phyloP scores from a whole-genome alignment of 2,888 invertebrate genomes.

The Entomobrya proxima region DNA sequence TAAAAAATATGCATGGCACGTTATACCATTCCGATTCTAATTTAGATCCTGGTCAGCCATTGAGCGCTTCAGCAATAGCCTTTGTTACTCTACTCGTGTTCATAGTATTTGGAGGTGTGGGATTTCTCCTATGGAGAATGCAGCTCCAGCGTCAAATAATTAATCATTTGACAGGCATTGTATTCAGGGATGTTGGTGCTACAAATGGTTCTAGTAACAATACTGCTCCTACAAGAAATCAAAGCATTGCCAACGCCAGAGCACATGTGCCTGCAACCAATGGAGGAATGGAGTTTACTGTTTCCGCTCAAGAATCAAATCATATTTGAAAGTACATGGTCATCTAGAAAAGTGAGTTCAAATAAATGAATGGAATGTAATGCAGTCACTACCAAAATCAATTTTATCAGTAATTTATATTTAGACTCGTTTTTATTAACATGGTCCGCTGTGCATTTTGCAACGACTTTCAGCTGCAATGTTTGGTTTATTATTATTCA shows the following conservation, averaged over 20 bases:
- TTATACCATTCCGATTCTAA: neutral
- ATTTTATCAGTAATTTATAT: no score
- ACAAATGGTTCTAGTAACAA: neutral
- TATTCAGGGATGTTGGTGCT: constrained; percentile 72
- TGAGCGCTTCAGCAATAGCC: constrained; percentile 51
- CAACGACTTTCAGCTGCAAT: no score
- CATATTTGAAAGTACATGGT: constrained; percentile 30
- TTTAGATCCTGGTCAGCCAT: constrained; percentile 61
- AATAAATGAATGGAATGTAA: no score
- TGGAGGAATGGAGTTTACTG: constrained; percentile 48
- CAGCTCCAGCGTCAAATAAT: constrained; percentile 74
- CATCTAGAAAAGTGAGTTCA: neutral
- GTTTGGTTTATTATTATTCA: no score
- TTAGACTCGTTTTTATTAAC: no score
- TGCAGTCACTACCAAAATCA: no score
- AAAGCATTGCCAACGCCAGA: constrained; percentile 9
- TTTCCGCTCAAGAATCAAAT: constrained; percentile 43
- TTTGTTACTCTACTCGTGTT: constrained; percentile 59
- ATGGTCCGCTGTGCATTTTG: no score
- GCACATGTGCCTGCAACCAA: constrained; percentile 27
- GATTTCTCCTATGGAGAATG: constrained; percentile 72
- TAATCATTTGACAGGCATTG: constrained; percentile 73
- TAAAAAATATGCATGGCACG: neutral
- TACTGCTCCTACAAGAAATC: neutral
- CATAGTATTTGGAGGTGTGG: constrained; percentile 61